Evolutionary conservation across 2,797 vertebrate species (phyloP).

Genomic region (Aeoliscus strigatus): DNA sequence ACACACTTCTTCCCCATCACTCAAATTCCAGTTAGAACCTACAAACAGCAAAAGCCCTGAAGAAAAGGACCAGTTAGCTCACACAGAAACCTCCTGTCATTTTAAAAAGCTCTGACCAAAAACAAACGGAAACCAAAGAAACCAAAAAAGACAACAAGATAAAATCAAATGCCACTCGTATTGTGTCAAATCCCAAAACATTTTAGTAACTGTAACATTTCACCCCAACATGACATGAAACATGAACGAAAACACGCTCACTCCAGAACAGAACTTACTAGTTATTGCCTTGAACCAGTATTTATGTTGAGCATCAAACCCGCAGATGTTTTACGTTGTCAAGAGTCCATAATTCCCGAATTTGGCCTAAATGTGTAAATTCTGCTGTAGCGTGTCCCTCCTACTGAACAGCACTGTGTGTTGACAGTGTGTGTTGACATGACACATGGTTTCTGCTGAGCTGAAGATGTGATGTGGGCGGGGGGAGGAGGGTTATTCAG

Average conservation of each 20-base stretch:
- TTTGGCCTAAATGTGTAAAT: slow-evolving; percentile 8
- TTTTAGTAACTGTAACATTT: slow-evolving; percentile 48
- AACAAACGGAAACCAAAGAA: slow-evolving; percentile 44
- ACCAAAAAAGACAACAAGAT: slow-evolving; percentile 44
- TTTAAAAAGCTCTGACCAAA: slow-evolving; percentile 41
- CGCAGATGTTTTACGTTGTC: too few relatives aligned
- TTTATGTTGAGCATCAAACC: slow-evolving; percentile 3
- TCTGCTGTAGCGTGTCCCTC: slow-evolving; percentile 28
- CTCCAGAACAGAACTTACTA: slow-evolving; percentile 42
- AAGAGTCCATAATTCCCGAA: too few relatives aligned
- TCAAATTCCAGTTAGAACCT: slow-evolving; percentile 72
- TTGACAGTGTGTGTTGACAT: slow-evolving; percentile 59
- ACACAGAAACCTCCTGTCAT: slow-evolving; percentile 43
- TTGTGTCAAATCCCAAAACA: slow-evolving; percentile 57
- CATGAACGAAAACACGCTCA: slow-evolving; percentile 22
- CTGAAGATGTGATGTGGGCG: slow-evolving; percentile 49
- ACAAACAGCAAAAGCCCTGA: slow-evolving; percentile 55
- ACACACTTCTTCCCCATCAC: slow-evolving; percentile 37
- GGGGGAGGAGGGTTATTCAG: slow-evolving; percentile 44
- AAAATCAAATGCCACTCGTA: slow-evolving; percentile 67
- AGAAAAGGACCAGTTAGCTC: slow-evolving; percentile 49
- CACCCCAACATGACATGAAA: slow-evolving; percentile 19
- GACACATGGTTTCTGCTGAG: slow-evolving; percentile 63
- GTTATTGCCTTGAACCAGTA: slow-evolving; percentile 15
- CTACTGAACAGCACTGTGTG: slow-evolving; percentile 29